These are phyloP conservation scores for Carlito syrichta DNA, from an alignment of 2,113 vertebrate species.

Conservation along the genomic window DNA sequence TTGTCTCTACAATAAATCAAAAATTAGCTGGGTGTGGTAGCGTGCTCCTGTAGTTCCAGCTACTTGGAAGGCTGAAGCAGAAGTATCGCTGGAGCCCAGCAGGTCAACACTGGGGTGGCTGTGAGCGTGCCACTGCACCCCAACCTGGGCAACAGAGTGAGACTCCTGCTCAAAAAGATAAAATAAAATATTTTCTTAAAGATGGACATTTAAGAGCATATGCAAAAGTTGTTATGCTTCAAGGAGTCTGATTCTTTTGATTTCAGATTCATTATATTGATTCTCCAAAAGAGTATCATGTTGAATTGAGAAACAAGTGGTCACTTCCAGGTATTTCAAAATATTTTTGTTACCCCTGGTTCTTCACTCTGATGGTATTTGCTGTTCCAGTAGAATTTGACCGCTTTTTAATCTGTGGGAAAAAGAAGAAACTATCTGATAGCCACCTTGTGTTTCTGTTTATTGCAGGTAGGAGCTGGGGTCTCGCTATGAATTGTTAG, in stretches of 20 bases:
- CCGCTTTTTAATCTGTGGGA: background rate
- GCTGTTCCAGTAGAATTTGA: background rate
- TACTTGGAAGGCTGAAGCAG: too few species aligned
- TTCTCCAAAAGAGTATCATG: background rate
- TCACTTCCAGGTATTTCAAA: background rate
- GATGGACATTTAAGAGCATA: background rate
- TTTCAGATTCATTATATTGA: background rate
- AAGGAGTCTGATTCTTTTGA: background rate
- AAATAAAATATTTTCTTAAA: conserved; percentile 10
- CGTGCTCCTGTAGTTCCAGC: too few species aligned
- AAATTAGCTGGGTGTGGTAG: too few species aligned
- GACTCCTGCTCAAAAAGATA: too few species aligned
- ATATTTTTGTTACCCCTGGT: background rate
- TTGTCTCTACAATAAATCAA: too few species aligned
- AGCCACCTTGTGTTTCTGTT: background rate
- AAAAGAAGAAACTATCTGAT: background rate
- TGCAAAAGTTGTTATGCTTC: background rate
- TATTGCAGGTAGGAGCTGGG: background rate
- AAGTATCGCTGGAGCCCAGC: too few species aligned
- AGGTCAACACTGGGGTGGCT: too few species aligned
- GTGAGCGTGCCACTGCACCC: too few species aligned
- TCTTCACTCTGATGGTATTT: background rate
- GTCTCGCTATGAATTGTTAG: background rate
- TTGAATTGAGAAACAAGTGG: background rate
- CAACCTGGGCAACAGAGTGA: too few species aligned